Evolutionary conservation across 2,797 vertebrate species (phyloP).

Genomic region (Nyctibius grandis): DNA sequence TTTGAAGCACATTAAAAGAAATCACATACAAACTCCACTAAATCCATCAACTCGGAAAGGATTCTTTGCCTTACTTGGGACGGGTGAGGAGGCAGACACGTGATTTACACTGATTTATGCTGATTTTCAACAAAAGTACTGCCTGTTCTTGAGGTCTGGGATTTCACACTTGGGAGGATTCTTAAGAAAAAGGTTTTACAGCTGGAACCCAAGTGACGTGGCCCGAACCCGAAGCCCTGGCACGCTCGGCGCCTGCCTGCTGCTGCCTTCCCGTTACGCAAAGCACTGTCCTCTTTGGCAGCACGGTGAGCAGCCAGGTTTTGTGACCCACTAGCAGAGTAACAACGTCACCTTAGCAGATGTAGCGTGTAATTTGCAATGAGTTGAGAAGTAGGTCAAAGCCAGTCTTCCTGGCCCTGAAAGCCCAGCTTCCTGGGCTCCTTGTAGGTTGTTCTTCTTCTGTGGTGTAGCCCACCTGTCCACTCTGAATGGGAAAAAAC

Average conservation of each 20-base stretch:
- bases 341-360: not conserved
- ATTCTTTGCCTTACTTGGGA: not conserved
- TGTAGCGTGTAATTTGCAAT: accelerated
- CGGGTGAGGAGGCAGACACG: not conserved
- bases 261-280: accelerated
- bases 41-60: conserved; percentile 10
- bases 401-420: not conserved
- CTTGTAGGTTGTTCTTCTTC: not conserved
- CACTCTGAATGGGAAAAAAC: not conserved
- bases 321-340: not conserved
- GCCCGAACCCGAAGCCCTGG: accelerated
- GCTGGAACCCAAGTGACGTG: not conserved
- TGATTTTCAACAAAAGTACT: not conserved
- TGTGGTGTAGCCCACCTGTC: not conserved
- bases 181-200: not conserved
- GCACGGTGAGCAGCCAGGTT: not conserved
- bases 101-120: not conserved
- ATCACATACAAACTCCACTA: conserved; percentile 44
- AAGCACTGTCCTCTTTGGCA: not conserved
- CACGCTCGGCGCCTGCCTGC: accelerated
- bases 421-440: not conserved
- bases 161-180: not conserved
- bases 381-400: not conserved
- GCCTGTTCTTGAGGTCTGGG: not conserved
- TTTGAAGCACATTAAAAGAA: conserved; percentile 28